phyloP scores from a whole-genome alignment of 35 echinoderm and acorn worm species.

The Patiria miniata region DNA sequence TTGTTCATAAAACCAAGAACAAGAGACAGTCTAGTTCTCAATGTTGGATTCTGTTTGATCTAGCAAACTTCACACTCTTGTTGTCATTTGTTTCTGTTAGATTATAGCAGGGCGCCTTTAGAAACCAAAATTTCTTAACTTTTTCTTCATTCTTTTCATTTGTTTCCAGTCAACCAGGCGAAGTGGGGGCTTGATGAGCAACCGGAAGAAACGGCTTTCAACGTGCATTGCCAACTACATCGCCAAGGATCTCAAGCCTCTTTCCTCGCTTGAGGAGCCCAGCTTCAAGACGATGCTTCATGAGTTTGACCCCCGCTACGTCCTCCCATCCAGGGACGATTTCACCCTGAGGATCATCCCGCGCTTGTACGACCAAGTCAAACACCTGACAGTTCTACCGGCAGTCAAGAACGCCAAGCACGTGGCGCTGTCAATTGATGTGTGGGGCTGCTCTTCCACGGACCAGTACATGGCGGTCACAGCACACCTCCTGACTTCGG shows the following conservation, averaged over 20 bases:
- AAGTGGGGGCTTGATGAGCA: not conserved
- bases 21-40: too few species aligned
- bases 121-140: too few species aligned
- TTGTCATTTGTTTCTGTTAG: too few species aligned
- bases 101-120: too few species aligned
- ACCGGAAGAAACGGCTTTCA: conserved; percentile 17
- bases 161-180: not conserved
- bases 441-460: conserved; percentile 12
- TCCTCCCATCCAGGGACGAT: conserved; percentile 22
- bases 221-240: conserved; percentile 31
- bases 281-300: conserved; percentile 48
- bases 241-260: conserved; percentile 44
- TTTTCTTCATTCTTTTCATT: not conserved
- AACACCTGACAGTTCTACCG: not conserved
- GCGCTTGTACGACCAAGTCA: conserved; percentile 35
- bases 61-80: too few species aligned
- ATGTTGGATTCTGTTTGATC: too few species aligned
- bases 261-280: conserved; percentile 36
- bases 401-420: conserved; percentile 9
- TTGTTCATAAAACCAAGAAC: too few species aligned
- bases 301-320: conserved; percentile 45
- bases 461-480: conserved; percentile 50
- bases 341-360: conserved; percentile 31
- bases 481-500: conserved; percentile 23
- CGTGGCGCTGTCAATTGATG: conserved; percentile 29